Evolutionary conservation across 2,113 vertebrate species (phyloP).

Genomic region (Cyanistes caeruleus): DNA sequence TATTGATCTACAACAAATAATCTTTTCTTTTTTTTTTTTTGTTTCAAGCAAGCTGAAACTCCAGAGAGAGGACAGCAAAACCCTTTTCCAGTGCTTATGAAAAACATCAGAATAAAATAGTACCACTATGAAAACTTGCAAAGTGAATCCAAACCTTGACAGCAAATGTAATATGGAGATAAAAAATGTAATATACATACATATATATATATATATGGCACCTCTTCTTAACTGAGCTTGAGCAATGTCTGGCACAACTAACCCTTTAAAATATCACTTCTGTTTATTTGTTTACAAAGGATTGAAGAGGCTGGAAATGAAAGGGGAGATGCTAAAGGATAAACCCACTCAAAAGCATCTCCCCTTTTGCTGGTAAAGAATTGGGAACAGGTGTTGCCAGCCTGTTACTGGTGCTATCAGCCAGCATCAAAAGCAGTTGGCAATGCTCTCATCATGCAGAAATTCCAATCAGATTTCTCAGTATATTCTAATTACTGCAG

Average conservation of each 20-base stretch:
- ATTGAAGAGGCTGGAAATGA: neutral
- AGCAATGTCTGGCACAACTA: neutral
- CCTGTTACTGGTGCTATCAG: constrained; percentile 1
- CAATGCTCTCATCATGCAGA: constrained; percentile 19
- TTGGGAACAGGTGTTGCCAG: neutral
- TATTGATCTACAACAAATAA: constrained; percentile 43
- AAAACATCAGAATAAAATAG: neutral
- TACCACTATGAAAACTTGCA: neutral
- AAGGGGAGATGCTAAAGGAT: neutral
- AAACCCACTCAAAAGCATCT: neutral
- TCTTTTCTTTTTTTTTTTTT: neutral
- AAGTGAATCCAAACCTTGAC: neutral
- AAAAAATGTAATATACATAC: neutral
- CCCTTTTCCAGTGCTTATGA: neutral
- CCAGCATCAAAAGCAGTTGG: constrained; percentile 13
- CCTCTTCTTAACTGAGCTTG: neutral
- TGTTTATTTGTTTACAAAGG: constrained; percentile 9
- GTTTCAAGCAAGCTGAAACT: constrained; percentile 17
- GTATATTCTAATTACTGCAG: constrained; percentile 53
- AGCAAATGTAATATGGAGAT: neutral
- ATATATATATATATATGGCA: neutral
- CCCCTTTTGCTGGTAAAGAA: neutral
- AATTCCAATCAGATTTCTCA: constrained; percentile 54
- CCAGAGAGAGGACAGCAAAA: neutral
- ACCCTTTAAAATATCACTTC: neutral